Evolutionary conservation across 2,888 invertebrate species (phyloP), one percentile per base, ranked within the genome.

Genomic region (Lepidocyrtinus sp.): DNA sequence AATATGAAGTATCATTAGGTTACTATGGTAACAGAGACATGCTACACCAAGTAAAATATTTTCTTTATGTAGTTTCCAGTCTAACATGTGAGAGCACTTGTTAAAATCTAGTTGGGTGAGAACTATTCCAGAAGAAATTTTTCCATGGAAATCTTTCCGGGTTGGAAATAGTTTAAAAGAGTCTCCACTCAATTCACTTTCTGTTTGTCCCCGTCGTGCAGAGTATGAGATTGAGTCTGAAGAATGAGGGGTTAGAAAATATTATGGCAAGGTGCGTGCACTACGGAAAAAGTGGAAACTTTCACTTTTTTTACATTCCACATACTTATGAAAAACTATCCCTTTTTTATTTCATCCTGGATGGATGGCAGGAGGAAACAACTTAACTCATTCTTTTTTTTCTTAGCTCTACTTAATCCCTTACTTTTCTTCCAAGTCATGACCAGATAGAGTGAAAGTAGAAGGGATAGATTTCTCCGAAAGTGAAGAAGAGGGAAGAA

Each of bases 391-490:
- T 71, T 79, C 73, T 62, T 72, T 73, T 61, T 61, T 62, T 36
- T 62, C 62, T 73, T 68, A 68, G 68, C 22, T 59, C 36, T 69
- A 63, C 73, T 79, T 79, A 79, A 79, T 79, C 78, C 73, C 78
- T 79, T 73, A 27, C 78, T 69, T 79, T 73, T 50, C 73, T 79
- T 69, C 78, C 67, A 73, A 63, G 73, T 79, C 78, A 79, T 79
- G 78, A 62, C 72, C 71, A 71, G 72, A 22, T 63, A 63, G 27
- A n/a, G 15, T 50, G 45, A 69, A 65, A 71, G 59, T 26, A 36
- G 45, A 22, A 67, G 46, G n/a, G n/a, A n/a, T n/a, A n/a, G n/a
- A n/a, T n/a, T n/a, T n/a, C n/a, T n/a, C n/a, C n/a, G n/a, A 45
- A n/a, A 68, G 55, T 19, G 27, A 68, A 26, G 26, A 27, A 73